A percentile compares a stretch with the other conserved stretches of the same genome.
Evolutionary conservation across 2,797 vertebrate species (phyloP).

Genomic region (Acanthopagrus latus): DNA sequence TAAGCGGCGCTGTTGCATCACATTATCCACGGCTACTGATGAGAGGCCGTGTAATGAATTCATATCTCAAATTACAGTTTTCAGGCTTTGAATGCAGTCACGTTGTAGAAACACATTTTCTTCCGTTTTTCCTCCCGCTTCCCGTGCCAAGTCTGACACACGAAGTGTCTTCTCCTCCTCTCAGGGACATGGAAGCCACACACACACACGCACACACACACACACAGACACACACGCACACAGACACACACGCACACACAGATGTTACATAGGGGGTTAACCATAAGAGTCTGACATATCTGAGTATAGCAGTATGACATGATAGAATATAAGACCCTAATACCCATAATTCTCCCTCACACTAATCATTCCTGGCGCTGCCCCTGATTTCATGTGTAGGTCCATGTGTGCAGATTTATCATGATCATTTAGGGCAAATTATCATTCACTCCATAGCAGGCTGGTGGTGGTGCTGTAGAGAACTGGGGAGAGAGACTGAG

Average conservation of each 20-base stretch:
- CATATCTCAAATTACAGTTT: conserved; percentile 82
- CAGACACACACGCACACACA: conserved; percentile 18
- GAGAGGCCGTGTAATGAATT: conserved; percentile 80
- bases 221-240: no score
- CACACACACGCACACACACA: conserved; percentile 18
- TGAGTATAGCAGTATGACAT: conserved; percentile 27
- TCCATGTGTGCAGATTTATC: conserved; percentile 36
- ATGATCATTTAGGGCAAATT: conserved; percentile 58
- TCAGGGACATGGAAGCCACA: conserved; percentile 52
- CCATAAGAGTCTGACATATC: conserved; percentile 35
- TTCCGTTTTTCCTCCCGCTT: conserved; percentile 72
- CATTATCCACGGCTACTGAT: conserved; percentile 45
- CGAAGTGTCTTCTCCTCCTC: conserved; percentile 63
- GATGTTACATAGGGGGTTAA: conserved; percentile 40
- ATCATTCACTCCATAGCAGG: conserved; percentile 32
- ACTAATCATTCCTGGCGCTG: conserved; percentile 30
- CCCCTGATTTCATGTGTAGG: neutral
- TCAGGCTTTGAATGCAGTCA: conserved; percentile 85
- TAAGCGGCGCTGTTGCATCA: conserved; percentile 80
- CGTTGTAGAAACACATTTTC: conserved; percentile 86
- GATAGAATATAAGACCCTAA: conserved; percentile 35
- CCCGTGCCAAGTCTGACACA: conserved; percentile 76
- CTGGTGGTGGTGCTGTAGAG: conserved; percentile 36
- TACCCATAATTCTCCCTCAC: conserved; percentile 47
- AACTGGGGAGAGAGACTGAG: conserved; percentile 49